Conservation (phyloP, 2,888 invertebrate species). For the Saturnia pavonia region DNA sequence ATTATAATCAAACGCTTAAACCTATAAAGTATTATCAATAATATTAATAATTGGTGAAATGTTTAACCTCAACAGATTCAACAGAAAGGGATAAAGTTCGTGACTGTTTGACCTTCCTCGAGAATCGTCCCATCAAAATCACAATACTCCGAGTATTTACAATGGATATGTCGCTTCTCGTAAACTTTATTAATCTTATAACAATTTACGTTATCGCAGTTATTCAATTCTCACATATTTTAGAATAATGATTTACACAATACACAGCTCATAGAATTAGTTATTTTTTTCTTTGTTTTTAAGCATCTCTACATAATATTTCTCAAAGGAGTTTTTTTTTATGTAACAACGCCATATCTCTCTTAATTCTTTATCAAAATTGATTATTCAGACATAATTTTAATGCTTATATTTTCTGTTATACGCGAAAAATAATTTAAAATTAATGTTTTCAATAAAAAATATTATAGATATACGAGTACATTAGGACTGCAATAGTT, state of each 20-base stretch:
- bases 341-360: too few relatives aligned
- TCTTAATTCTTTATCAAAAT: too few relatives aligned
- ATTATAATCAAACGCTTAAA: not conserved
- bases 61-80: not conserved
- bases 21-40: not conserved
- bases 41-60: not conserved
- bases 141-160: conserved; percentile 7
- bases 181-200: not conserved
- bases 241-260: not conserved
- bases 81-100: not conserved
- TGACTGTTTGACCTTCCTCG: not conserved
- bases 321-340: too few relatives aligned
- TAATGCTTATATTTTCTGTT: too few relatives aligned
- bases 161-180: not conserved
- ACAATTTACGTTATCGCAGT: conserved; percentile 1
- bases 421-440: too few relatives aligned
- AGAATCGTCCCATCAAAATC: not conserved
- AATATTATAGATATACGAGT: too few relatives aligned
- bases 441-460: too few relatives aligned
- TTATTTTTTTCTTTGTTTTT: not conserved
- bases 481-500: too few relatives aligned
- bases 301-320: too few relatives aligned
- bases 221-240: conserved; percentile 9
- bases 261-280: not conserved
- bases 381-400: too few relatives aligned